A percentile compares a stretch with the other conserved stretches of the same genome.
Conservation (phyloP, 30 jellyfish, hydroid and myxozoan genomes). For the Aurelia sp. region DNA sequence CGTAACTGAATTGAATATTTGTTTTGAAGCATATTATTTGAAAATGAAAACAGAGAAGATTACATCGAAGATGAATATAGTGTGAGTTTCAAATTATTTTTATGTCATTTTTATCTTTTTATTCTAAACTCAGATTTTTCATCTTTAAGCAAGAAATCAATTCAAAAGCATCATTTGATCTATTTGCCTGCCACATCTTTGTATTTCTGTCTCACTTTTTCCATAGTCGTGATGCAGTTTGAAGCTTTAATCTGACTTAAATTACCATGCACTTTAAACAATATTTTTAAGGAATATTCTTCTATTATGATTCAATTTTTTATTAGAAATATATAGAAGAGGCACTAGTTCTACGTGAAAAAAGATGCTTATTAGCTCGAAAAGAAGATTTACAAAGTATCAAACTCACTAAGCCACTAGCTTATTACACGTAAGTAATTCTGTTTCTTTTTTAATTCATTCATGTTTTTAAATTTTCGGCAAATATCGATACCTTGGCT, state of each 20-base stretch:
- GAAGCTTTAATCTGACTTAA: too few species aligned
- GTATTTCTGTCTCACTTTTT: too few species aligned
- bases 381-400: constrained; percentile 79
- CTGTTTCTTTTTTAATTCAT: neutral
- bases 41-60: constrained; percentile 48
- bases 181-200: too few species aligned
- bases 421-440: constrained; percentile 82
- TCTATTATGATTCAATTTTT: neutral
- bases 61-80: constrained; percentile 20
- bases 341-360: constrained; percentile 91
- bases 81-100: constrained; percentile 22
- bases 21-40: constrained; percentile 24
- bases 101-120: neutral
- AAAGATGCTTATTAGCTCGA: constrained; percentile 71
- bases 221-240: too few species aligned
- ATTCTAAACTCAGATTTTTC: too few species aligned
- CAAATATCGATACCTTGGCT: too few species aligned
- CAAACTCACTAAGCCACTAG: constrained; percentile 73
- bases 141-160: too few species aligned
- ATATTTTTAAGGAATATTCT: too few species aligned
- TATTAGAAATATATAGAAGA: constrained; percentile 89
- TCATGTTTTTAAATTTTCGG: neutral
- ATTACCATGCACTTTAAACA: too few species aligned
- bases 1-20: too few species aligned
- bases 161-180: too few species aligned